Evolutionary conservation across 2,888 invertebrate genomes (phyloP), one percentile per base, ranked within the genome.

Genomic region (Pteria penguin): DNA sequence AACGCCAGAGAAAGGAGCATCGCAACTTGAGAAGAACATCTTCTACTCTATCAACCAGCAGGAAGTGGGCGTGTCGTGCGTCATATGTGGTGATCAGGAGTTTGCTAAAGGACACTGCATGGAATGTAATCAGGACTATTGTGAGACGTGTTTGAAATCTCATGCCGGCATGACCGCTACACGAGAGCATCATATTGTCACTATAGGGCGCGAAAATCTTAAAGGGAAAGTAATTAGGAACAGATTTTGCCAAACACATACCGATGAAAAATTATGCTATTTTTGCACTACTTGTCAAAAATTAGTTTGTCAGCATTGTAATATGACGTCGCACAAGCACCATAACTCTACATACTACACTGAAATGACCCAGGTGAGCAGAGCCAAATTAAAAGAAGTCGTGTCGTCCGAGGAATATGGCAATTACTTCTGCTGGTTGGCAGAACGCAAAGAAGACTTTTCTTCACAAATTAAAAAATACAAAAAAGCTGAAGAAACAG

Each of bases 261-360:
- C 52, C 1, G 73, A 77, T 11, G 76, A 72, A 22, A 65, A 73
- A 24, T 36, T 69, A 24, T 54, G 29, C n/a, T 77, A 77, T 54
- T 69, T 61, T 45, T 77, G 76, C 55, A 45, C 63, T 8, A 68
- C 67, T 26, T 77, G 76, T 54, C 26, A 73, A 27, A 31, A 77
- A 24, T 54, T 77, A n/a, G 62, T 77, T n/a, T 77, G 76, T 52
- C 72, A 69, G 11, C 76, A 77, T 27, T 73, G 76, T 29, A 77
- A 73, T 65, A 63, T 73, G 63, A 77, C 76, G 24, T 54, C 32
- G 4, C 76, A 77, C 33, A 77, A 77, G 32, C 52, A 52, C 0
- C 76, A 77, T 27, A 31, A 26, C 2, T 73, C 73, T 22, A 65
- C 65, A 55, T 68, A 73, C 22, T 57, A 29, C 22, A 68, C 69